Conservation (phyloP, 1,140 invertebrate species). For the Pseudachorutes palmiensis region DNA sequence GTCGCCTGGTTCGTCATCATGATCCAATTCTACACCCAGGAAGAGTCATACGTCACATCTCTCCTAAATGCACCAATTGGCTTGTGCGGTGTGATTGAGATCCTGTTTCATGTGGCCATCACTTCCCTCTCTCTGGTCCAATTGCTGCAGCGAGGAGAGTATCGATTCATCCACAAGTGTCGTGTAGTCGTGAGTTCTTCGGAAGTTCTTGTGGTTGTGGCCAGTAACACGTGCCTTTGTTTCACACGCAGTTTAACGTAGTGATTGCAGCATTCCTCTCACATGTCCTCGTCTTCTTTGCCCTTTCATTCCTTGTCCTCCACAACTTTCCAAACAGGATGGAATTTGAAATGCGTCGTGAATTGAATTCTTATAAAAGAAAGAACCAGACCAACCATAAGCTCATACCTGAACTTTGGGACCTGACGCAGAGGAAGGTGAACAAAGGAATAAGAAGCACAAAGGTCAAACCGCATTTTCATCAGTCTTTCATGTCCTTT, state of each 20-base stretch:
- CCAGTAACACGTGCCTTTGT: too few species aligned
- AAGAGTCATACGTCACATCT: background rate
- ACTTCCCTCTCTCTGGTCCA: background rate
- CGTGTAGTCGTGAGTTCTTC: background rate
- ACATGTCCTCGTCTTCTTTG: background rate
- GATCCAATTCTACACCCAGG: background rate
- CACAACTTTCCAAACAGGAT: background rate
- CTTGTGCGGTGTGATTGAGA: background rate
- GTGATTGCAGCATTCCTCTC: background rate
- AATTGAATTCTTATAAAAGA: background rate
- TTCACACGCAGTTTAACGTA: background rate
- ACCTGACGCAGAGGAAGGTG: background rate
- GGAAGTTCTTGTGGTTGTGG: background rate
- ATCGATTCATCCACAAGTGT: background rate
- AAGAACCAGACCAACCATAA: background rate
- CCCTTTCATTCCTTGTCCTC: background rate
- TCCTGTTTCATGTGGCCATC: background rate
- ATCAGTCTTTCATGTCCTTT: too few species aligned
- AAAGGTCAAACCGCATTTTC: too few species aligned
- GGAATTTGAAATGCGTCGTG: background rate
- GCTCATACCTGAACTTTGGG: background rate
- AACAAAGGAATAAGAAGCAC: too few species aligned
- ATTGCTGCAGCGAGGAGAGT: background rate
- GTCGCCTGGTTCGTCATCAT: background rate
- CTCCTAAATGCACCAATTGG: background rate